Evolutionary conservation across 2,888 invertebrate species (phyloP).

Genomic region (Drosophila silvestris): DNA sequence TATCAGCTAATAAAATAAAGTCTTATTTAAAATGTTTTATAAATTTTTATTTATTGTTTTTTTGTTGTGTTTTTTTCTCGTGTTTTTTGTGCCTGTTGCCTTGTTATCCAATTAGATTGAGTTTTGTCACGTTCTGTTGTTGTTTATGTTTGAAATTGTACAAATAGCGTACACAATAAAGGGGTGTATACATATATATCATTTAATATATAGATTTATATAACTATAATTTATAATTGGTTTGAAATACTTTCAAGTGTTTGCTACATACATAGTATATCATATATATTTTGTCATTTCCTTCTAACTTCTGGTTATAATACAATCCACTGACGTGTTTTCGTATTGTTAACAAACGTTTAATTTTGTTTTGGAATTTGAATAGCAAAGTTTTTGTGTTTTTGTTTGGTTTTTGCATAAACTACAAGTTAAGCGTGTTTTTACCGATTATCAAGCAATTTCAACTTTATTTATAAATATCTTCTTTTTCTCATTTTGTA

Average conservation of each 20-base stretch:
- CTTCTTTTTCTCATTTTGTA: slow-evolving; percentile 33
- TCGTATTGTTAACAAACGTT: slow-evolving; percentile 23
- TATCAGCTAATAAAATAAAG: neutral
- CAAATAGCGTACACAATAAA: slow-evolving; percentile 65
- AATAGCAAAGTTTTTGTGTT: slow-evolving; percentile 33
- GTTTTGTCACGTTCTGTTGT: slow-evolving; percentile 64
- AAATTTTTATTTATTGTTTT: slow-evolving; percentile 59
- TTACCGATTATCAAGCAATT: slow-evolving; percentile 78
- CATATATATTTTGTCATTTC: slow-evolving; percentile 44
- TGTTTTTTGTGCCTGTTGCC: slow-evolving; percentile 53
- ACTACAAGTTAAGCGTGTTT: slow-evolving; percentile 67
- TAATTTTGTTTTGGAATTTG: slow-evolving; percentile 32
- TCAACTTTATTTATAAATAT: slow-evolving; percentile 61
- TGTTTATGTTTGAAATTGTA: slow-evolving; percentile 52
- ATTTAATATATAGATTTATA: slow-evolving; percentile 51
- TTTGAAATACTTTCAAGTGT: slow-evolving; percentile 73
- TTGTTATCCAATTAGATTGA: slow-evolving; percentile 75
- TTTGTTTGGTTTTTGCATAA: slow-evolving; percentile 40
- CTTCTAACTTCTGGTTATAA: slow-evolving; percentile 32
- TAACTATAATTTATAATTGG: slow-evolving; percentile 68
- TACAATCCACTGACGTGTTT: slow-evolving; percentile 16
- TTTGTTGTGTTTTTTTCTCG: slow-evolving; percentile 30
- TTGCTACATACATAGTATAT: slow-evolving; percentile 48
- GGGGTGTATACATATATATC: slow-evolving; percentile 63
- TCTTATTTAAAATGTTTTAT: slow-evolving; percentile 36